phyloP scores from a whole-genome alignment of 2,888 invertebrate genomes.

The Agrilus biguttatus region DNA sequence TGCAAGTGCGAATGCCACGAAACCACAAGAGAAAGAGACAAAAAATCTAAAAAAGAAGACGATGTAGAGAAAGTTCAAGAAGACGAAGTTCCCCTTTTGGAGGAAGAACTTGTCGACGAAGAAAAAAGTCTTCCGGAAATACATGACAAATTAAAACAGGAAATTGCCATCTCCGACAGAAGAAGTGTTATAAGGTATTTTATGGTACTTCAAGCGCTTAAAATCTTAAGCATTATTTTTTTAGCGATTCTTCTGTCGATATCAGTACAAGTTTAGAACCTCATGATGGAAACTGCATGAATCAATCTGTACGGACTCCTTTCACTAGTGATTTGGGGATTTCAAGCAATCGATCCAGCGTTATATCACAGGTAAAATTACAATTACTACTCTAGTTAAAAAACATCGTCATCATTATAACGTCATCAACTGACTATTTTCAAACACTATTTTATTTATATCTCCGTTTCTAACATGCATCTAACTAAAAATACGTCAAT shows the following conservation, averaged over 20 bases:
- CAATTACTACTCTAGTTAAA: neutral
- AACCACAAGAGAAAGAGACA: slow-evolving; percentile 24
- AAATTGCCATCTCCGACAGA: slow-evolving; percentile 23
- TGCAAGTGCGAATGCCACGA: slow-evolving; percentile 81
- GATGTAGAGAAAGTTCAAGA: slow-evolving; percentile 20
- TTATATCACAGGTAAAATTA: slow-evolving; percentile 35
- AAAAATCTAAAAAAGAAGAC: slow-evolving; percentile 18
- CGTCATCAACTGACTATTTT: no score
- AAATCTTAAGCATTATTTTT: slow-evolving; percentile 10
- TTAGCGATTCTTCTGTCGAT: slow-evolving; percentile 43
- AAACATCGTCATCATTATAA: no score
- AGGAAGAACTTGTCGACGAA: slow-evolving; percentile 27
- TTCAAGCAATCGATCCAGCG: slow-evolving; percentile 42
- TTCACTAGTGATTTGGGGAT: slow-evolving; percentile 48
- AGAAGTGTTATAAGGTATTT: slow-evolving; percentile 29
- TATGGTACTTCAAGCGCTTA: slow-evolving; percentile 5
- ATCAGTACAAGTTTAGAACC: slow-evolving; percentile 38
- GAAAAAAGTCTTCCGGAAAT: slow-evolving; percentile 17
- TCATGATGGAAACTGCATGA: slow-evolving; percentile 25
- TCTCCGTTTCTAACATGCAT: no score
- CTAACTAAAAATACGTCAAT: no score
- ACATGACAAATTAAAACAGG: slow-evolving; percentile 25
- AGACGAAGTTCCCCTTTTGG: slow-evolving; percentile 37
- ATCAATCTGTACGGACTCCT: slow-evolving; percentile 35
- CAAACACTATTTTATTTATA: no score